phyloP scores from a whole-genome alignment of 2,888 invertebrate genomes.

The Thymelicus acteon region DNA sequence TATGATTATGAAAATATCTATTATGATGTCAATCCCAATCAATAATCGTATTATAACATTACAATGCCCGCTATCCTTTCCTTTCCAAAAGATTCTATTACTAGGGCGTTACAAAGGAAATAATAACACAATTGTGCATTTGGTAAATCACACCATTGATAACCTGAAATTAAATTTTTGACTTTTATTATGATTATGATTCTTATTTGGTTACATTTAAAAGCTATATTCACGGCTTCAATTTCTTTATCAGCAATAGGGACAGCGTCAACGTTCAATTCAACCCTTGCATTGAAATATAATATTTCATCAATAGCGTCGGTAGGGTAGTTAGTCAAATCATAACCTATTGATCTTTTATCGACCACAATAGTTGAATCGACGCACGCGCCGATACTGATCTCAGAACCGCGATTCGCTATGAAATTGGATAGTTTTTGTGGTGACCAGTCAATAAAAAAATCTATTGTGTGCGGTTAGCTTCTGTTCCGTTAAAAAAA shows the following conservation, averaged over 20 bases:
- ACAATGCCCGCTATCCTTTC: slow-evolving; percentile 14
- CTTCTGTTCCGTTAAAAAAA: slow-evolving; percentile 14
- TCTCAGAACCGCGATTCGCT: slow-evolving; percentile 63
- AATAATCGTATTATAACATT: slow-evolving; percentile 14
- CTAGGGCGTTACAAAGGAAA: slow-evolving; percentile 47
- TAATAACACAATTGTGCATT: slow-evolving; percentile 60
- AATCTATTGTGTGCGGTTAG: slow-evolving; percentile 23
- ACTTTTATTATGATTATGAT: slow-evolving; percentile 12
- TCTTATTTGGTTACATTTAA: background rate
- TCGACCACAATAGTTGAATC: slow-evolving; percentile 42
- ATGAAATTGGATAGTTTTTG: slow-evolving; percentile 66
- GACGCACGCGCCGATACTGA: slow-evolving; percentile 62
- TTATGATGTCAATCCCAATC: slow-evolving; percentile 11
- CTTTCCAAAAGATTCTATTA: slow-evolving; percentile 46
- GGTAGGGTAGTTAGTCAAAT: slow-evolving; percentile 43
- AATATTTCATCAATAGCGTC: slow-evolving; percentile 65
- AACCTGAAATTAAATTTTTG: background rate
- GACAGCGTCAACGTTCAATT: slow-evolving; percentile 19
- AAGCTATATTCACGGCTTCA: background rate
- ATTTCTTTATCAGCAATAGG: background rate
- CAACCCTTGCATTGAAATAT: slow-evolving; percentile 71
- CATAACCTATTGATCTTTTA: slow-evolving; percentile 40
- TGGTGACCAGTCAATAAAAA: slow-evolving; percentile 44
- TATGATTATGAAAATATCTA: background rate
- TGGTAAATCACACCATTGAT: slow-evolving; percentile 43